These are phyloP conservation scores for Leptinotarsa tumamoca DNA, from an alignment of 2,888 invertebrate genomes.

Conservation along the genomic window DNA sequence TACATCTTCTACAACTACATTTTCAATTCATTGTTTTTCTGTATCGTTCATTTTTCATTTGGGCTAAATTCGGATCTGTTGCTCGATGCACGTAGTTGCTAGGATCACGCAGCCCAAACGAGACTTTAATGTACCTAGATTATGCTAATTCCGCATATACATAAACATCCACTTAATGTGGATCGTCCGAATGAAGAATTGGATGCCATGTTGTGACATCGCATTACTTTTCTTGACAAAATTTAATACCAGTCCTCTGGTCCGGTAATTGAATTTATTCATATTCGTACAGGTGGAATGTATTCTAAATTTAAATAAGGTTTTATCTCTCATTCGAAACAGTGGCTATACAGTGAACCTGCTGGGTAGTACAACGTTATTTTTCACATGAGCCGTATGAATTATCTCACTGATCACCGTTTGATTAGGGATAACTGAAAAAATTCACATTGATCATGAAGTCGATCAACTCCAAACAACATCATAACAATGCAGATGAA, in stretches of 20 bases:
- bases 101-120: slow-evolving; percentile 50
- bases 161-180: slow-evolving; percentile 65
- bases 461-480: too few relatives aligned
- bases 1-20: too few relatives aligned
- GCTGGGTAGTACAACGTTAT: neutral
- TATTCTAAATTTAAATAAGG: slow-evolving; percentile 7
- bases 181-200: slow-evolving; percentile 59
- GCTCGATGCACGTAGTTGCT: neutral
- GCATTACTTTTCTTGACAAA: slow-evolving; percentile 51
- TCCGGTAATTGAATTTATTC: slow-evolving; percentile 7
- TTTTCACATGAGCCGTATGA: neutral
- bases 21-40: too few relatives aligned
- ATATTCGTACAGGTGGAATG: slow-evolving; percentile 14
- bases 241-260: slow-evolving; percentile 38
- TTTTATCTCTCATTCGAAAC: neutral
- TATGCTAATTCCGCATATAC: slow-evolving; percentile 66
- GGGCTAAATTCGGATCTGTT: neutral
- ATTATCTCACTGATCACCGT: neutral
- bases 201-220: slow-evolving; percentile 55
- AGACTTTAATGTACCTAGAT: slow-evolving; percentile 63
- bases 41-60: neutral
- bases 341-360: neutral
- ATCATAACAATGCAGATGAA: too few relatives aligned
- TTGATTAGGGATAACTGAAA: too few relatives aligned
- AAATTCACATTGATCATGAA: too few relatives aligned